Evolutionary conservation across 1,140 invertebrate genomes (phyloP).

Genomic region (Cydia fagiglandana): DNA sequence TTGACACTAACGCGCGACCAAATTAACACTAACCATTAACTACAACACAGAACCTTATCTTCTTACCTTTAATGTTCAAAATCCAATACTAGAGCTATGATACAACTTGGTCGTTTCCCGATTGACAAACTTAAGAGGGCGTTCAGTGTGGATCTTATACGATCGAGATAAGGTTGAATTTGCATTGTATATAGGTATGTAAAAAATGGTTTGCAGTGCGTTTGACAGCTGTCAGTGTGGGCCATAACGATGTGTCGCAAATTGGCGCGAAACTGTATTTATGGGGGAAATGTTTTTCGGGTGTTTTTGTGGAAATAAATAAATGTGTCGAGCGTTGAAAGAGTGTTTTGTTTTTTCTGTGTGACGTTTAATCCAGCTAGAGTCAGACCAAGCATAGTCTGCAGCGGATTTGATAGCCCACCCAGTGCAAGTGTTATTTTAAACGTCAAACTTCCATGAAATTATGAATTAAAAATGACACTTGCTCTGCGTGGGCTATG

Average conservation of each 20-base stretch:
- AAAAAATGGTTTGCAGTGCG: not conserved
- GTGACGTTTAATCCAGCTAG: too few species aligned
- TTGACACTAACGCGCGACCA: not conserved
- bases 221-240: conserved; percentile 8
- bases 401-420: too few species aligned
- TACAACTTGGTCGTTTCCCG: not conserved
- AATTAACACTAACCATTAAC: not conserved
- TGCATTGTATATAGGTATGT: not conserved
- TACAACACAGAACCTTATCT: not conserved
- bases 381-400: too few species aligned
- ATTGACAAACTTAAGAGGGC: not conserved
- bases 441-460: too few species aligned
- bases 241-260: conserved; percentile 1
- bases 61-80: not conserved
- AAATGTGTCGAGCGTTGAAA: not conserved
- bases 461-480: too few species aligned
- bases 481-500: too few species aligned
- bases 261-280: conserved; percentile 13
- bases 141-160: not conserved
- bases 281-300: not conserved
- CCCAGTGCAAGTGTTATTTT: too few species aligned
- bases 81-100: not conserved
- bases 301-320: not conserved
- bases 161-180: not conserved
- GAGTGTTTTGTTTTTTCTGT: too few species aligned